Evolutionary conservation across 1,140 invertebrate genomes (phyloP).

Genomic region (Chymomyza costata): DNA sequence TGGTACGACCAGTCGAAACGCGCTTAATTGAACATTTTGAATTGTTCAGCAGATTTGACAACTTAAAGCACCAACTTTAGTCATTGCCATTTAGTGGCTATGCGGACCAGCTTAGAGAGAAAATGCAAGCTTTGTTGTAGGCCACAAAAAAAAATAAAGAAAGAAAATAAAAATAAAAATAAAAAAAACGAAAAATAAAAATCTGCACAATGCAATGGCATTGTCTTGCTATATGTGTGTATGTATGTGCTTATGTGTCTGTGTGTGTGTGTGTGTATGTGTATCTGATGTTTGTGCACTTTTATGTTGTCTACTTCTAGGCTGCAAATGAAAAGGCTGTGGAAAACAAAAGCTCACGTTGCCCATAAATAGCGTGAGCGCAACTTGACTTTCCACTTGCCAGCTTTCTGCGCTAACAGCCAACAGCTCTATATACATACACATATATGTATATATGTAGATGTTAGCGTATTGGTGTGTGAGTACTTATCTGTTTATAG

Average conservation of each 20-base stretch:
- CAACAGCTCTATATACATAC: constrained; percentile 27
- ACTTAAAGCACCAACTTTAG: constrained; percentile 49
- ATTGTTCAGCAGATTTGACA: constrained; percentile 60
- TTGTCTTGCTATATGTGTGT: constrained; percentile 22
- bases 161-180: not conserved
- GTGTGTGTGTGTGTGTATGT: too few species aligned
- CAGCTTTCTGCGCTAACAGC: constrained; percentile 38
- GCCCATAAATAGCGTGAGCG: constrained; percentile 65
- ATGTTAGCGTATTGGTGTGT: not conserved
- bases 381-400: constrained; percentile 63
- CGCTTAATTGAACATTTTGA: constrained; percentile 55
- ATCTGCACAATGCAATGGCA: constrained; percentile 29
- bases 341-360: constrained; percentile 69
- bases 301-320: not conserved
- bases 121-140: too few species aligned
- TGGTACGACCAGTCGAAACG: not conserved
- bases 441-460: constrained; percentile 39
- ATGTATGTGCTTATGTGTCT: not conserved
- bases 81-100: constrained; percentile 52
- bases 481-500: constrained; percentile 38
- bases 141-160: not conserved
- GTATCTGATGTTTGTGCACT: constrained; percentile 11
- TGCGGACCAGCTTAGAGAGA: constrained; percentile 29
- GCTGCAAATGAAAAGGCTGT: constrained; percentile 70
- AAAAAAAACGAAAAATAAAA: constrained; percentile 12